Evolutionary conservation across 2,888 invertebrate species (phyloP).

Genomic region (Axea sp.): DNA sequence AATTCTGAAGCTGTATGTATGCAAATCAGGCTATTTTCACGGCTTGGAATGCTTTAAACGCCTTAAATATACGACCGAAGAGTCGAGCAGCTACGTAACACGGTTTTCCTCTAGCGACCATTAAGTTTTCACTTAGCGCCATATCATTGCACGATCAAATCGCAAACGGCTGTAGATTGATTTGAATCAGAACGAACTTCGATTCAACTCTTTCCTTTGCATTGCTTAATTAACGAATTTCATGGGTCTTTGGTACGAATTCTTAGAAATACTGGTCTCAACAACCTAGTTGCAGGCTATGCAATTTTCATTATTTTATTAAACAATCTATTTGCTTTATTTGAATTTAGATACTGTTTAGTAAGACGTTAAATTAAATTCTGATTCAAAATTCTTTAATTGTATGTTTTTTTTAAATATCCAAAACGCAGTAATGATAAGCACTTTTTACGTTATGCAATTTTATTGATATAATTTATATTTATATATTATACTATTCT

Average conservation of each 20-base stretch:
- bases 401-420: no score
- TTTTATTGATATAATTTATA: no score
- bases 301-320: no score
- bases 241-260: background rate
- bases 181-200: conserved; percentile 16
- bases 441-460: no score
- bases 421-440: no score
- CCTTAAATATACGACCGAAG: conserved; percentile 74
- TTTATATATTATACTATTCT: no score
- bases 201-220: conserved; percentile 8
- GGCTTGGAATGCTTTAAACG: conserved; percentile 75
- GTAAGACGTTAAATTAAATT: no score
- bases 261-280: no score
- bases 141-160: conserved; percentile 50
- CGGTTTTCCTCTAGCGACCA: conserved; percentile 72
- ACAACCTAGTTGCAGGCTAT: no score
- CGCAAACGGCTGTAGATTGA: conserved; percentile 30
- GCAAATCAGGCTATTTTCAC: conserved; percentile 76
- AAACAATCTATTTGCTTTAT: no score
- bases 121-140: conserved; percentile 72
- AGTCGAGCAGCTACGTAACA: conserved; percentile 73
- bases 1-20: conserved; percentile 76
- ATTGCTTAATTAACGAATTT: conserved; percentile 17
- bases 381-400: no score
- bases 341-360: no score